These are phyloP conservation scores for Dasypogon diadema DNA, from an alignment of 2,888 invertebrate genomes.

Conservation along the genomic window DNA sequence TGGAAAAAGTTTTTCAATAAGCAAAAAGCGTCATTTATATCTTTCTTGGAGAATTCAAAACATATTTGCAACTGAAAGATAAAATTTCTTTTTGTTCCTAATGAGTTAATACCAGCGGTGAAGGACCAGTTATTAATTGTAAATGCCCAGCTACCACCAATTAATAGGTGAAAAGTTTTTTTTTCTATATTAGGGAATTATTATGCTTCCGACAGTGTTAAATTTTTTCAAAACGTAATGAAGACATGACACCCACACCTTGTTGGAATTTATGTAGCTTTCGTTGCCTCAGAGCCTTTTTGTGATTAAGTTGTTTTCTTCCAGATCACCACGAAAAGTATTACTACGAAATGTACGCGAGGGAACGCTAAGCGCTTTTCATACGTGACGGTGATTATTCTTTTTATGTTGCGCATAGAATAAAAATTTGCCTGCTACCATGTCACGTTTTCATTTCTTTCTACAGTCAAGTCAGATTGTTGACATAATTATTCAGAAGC, in stretches of 20 bases:
- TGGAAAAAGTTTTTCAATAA: not conserved
- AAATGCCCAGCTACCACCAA: too few relatives aligned
- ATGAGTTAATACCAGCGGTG: too few relatives aligned
- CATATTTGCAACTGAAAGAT: too few relatives aligned
- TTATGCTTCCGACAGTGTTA: too few relatives aligned
- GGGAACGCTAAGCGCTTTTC: constrained; percentile 17
- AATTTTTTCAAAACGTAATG: too few relatives aligned
- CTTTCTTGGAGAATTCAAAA: too few relatives aligned
- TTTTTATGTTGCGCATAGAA: not conserved
- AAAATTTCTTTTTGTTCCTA: too few relatives aligned
- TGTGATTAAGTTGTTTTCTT: not conserved
- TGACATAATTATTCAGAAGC: constrained; percentile 40
- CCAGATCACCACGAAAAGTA: not conserved
- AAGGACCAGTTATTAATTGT: too few relatives aligned
- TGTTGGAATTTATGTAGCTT: not conserved
- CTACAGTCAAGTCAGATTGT: constrained; percentile 7
- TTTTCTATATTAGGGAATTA: too few relatives aligned
- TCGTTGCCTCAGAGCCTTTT: not conserved
- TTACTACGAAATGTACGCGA: constrained; percentile 7
- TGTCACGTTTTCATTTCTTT: constrained; percentile 35
- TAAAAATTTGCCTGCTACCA: not conserved
- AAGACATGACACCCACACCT: too few relatives aligned
- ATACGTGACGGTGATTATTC: constrained; percentile 9
- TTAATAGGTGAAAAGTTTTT: too few relatives aligned
- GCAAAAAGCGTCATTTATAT: too few relatives aligned